Percentiles rank a stretch among this genome's conserved stretches.
Evolutionary conservation across 2,113 vertebrate species (phyloP).

Genomic region (Scolopax mira): DNA sequence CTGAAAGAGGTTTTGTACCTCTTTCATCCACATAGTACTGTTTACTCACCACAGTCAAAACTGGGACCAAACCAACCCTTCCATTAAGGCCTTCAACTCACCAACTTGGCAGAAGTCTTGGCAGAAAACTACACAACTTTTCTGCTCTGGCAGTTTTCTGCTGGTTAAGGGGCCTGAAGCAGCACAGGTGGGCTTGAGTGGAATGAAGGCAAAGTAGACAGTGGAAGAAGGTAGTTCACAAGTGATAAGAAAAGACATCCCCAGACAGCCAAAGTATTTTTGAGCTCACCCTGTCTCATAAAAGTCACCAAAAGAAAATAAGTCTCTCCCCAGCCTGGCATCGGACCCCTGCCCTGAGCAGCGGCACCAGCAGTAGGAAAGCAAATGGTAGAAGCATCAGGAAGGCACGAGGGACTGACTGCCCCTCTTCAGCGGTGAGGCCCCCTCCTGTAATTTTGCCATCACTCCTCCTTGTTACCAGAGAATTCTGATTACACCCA

Average conservation of each 20-base stretch:
- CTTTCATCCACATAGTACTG: neutral
- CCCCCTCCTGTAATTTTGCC: neutral
- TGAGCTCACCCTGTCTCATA: neutral
- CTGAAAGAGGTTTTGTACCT: neutral
- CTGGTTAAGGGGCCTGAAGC: neutral
- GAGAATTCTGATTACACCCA: neutral
- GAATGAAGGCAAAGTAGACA: neutral
- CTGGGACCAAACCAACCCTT: neutral
- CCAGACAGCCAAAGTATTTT: neutral
- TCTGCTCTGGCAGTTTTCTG: neutral
- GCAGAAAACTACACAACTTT: neutral
- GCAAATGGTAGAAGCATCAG: fast-evolving
- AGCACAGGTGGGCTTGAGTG: neutral
- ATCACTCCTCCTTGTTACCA: neutral
- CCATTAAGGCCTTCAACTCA: neutral
- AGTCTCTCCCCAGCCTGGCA: neutral
- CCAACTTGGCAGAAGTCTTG: neutral
- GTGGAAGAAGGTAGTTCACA: neutral
- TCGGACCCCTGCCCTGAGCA: neutral
- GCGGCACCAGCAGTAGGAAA: neutral
- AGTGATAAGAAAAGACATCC: neutral
- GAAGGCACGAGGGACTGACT: neutral
- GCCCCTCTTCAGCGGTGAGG: neutral
- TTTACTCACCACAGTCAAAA: neutral
- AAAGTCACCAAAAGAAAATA: neutral